A percentile compares a stretch with the other conserved stretches of the same genome.
Conservation (phyloP, 1,140 invertebrate genomes). For the Drosophila tropicalis region DNA sequence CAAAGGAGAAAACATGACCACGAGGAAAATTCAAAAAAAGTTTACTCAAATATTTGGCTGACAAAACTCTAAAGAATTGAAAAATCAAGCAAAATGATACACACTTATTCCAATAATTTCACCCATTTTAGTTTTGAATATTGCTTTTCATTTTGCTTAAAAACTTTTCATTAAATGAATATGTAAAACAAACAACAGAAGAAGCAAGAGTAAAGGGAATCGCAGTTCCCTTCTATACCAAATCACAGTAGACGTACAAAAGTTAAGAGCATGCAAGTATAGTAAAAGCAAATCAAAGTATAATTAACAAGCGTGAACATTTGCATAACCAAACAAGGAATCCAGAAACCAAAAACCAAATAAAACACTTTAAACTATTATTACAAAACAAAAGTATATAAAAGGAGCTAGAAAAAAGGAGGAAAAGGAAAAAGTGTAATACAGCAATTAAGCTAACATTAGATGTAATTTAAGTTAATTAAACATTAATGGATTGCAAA, state of each 20-base stretch:
- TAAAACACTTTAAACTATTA: constrained; percentile 23
- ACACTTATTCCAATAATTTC: constrained; percentile 22
- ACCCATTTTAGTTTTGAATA: neutral
- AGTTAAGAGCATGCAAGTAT: constrained; percentile 46
- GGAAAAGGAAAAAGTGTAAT: constrained; percentile 42
- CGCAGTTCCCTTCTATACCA: constrained; percentile 3
- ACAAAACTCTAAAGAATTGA: constrained; percentile 15
- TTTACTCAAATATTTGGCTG: constrained; percentile 45
- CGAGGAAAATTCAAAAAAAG: constrained; percentile 5
- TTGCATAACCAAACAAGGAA: constrained; percentile 75
- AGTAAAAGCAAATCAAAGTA: constrained; percentile 63
- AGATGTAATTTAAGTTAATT: constrained; percentile 79
- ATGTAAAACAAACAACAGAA: constrained; percentile 37
- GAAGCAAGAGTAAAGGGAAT: constrained; percentile 24
- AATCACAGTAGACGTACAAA: constrained; percentile 72
- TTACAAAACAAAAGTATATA: constrained; percentile 36
- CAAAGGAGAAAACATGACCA: constrained; percentile 38
- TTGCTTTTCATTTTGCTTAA: constrained; percentile 53
- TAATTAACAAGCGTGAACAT: constrained; percentile 64
- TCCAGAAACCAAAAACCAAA: constrained; percentile 35
- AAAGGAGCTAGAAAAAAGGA: neutral
- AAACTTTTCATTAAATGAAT: constrained; percentile 22
- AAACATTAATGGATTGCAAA: constrained; percentile 70
- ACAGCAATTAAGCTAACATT: constrained; percentile 79
- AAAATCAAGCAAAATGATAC: constrained; percentile 39